Evolutionary conservation across 2,888 invertebrate species (phyloP), one percentile per base, ranked within the genome.

Genomic region (Dynastes tityus): DNA sequence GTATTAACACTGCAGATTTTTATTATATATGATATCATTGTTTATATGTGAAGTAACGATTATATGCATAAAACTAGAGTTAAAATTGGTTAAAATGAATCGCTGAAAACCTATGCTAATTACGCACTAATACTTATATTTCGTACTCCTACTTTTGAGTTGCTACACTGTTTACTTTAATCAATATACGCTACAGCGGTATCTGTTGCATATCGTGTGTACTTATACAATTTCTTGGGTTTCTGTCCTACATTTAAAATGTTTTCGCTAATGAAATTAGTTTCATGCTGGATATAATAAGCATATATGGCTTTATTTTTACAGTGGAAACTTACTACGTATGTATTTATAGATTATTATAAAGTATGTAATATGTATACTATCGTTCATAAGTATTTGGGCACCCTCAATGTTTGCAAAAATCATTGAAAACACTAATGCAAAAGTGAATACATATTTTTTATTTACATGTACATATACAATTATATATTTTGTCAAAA

Each of bases 1-100:
- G 64, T 77, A 80, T 77, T 78, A 78, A 74, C 58, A 58, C 51
- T 71, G 58, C 45, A 61, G 6, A 61, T 70, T 37, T 80, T 63
- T 68, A 75, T 40, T 76, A 77, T 79, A 80, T 78, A 78, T 80
- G 80, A 80, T 82, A 80, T 82, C 83, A 83, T 83, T 82, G 82
- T 82, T 82, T 82, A 81, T 58, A 58, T 22, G 55, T 81, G 67
- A 58, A 71, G 80, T 79, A 80, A 80, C 45, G 70, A 67, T 22
- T 71, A 68, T 80, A 75, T 67, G 76, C 80, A 78, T 74, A 78
- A 77, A 79, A 77, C 71, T 77, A 65, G 63, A 76, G 67, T 79
- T 79, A 74, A 77, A 16, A 58, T 9, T 53, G 74, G 67, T 79
- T 79, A 74, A 77, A 16, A 58, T 9, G 55, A 81, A 75, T 78